Percentiles rank a stretch among this genome's conserved stretches.
These are phyloP conservation scores for Lophochroa leadbeateri DNA, from an alignment of 2,113 vertebrate species.

Conservation along the genomic window DNA sequence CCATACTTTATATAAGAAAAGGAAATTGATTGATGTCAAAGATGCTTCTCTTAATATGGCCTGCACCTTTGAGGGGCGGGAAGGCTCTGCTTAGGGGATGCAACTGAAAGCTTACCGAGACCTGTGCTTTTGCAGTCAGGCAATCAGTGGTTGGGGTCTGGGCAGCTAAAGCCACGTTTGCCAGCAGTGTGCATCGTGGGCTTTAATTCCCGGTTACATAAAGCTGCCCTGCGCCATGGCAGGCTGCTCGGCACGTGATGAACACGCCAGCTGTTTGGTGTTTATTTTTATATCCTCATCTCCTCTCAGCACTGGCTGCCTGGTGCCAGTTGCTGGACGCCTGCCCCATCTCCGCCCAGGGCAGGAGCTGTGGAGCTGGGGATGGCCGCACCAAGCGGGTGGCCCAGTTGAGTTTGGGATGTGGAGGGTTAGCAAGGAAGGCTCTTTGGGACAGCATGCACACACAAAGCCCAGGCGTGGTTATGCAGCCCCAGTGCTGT, in stretches of 20 bases:
- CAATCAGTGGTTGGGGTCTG: background rate
- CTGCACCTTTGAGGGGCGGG: background rate
- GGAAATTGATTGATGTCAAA: rapidly evolving
- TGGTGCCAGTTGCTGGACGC: rapidly evolving
- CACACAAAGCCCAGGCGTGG: background rate
- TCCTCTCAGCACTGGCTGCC: rapidly evolving
- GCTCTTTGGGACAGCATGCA: background rate
- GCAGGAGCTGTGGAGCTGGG: rapidly evolving
- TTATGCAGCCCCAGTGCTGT: rapidly evolving
- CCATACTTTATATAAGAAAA: background rate
- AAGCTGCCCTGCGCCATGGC: background rate
- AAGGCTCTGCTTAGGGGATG: background rate
- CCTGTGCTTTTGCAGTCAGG: background rate
- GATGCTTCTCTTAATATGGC: background rate
- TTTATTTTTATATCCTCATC: constrained; percentile 26
- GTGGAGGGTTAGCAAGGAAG: background rate
- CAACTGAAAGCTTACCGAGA: rapidly evolving
- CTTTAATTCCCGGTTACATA: background rate
- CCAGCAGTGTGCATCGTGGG: rapidly evolving
- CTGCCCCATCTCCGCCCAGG: background rate
- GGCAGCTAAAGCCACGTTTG: background rate
- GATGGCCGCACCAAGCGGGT: rapidly evolving
- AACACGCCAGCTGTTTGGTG: constrained; percentile 6
- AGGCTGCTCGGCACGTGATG: background rate
- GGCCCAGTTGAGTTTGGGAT: too few species aligned